Conservation (phyloP, 2,888 invertebrate genomes). For the Diabrotica balteata region DNA sequence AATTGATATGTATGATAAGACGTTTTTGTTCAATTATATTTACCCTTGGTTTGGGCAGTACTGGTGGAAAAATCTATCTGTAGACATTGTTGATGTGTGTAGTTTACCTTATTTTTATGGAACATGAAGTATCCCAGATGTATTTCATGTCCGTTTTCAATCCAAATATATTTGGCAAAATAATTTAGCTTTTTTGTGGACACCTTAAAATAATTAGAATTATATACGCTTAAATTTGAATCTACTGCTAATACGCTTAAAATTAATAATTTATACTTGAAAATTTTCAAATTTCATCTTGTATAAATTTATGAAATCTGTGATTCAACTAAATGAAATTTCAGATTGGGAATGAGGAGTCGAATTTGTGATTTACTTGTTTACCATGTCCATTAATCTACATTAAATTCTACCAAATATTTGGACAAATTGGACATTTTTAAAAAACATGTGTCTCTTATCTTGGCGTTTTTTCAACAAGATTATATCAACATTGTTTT, state of each 20-base stretch:
- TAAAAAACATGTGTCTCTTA: too few relatives aligned
- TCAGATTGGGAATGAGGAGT: constrained; percentile 15
- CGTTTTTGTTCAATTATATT: too few relatives aligned
- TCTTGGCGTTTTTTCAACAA: too few relatives aligned
- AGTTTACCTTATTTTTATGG: too few relatives aligned
- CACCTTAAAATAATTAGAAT: not conserved
- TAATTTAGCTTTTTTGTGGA: not conserved
- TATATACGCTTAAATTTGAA: constrained; percentile 7
- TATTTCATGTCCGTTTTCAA: not conserved
- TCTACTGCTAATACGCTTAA: constrained; percentile 14
- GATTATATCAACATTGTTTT: not conserved
- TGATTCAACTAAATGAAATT: constrained; percentile 24
- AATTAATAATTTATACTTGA: constrained; percentile 4
- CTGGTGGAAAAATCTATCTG: too few relatives aligned
- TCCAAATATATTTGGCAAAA: not conserved
- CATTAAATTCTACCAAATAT: constrained; percentile 4
- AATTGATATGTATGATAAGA: too few relatives aligned
- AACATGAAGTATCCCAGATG: not conserved
- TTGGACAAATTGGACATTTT: not conserved
- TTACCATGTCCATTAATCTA: not conserved
- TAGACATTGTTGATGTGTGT: too few relatives aligned
- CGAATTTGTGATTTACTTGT: constrained; percentile 23
- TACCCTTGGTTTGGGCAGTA: too few relatives aligned
- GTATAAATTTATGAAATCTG: constrained; percentile 24
- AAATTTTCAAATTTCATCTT: constrained; percentile 10